Conservation (phyloP, 2,888 invertebrate genomes). For the Lasioglossum calceatum region DNA sequence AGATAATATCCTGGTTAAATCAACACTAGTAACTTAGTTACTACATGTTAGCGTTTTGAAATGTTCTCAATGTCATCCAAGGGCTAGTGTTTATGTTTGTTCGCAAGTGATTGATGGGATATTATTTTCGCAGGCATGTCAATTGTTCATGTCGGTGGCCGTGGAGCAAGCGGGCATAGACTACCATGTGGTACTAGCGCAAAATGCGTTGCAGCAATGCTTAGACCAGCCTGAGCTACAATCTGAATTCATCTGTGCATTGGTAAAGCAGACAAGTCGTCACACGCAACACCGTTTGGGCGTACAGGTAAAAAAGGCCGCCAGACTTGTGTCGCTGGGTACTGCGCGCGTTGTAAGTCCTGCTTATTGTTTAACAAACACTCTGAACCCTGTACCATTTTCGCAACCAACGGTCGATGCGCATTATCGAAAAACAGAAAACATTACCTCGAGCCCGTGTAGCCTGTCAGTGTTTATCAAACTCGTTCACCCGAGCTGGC, state of each 20-base stretch:
- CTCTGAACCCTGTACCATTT: slow-evolving; percentile 79
- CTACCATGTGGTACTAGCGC: slow-evolving; percentile 98
- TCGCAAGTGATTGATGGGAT: neutral
- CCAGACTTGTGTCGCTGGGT: slow-evolving; percentile 85
- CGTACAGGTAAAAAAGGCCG: slow-evolving; percentile 92
- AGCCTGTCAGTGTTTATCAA: neutral
- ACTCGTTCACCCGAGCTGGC: neutral
- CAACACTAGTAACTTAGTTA: too few species aligned
- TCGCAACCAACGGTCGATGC: slow-evolving; percentile 43
- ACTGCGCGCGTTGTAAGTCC: slow-evolving; percentile 85
- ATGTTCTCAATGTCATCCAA: neutral
- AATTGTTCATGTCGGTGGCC: slow-evolving; percentile 97
- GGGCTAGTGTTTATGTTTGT: neutral
- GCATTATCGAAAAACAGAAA: slow-evolving; percentile 5
- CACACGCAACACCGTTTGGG: slow-evolving; percentile 91
- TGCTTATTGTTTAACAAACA: slow-evolving; percentile 84
- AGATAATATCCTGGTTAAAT: neutral
- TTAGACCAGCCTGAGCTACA: slow-evolving; percentile 95
- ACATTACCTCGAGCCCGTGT: neutral
- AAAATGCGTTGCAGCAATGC: slow-evolving; percentile 97
- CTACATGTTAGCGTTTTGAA: too few species aligned
- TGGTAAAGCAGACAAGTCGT: slow-evolving; percentile 96
- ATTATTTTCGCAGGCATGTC: slow-evolving; percentile 90
- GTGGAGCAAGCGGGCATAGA: slow-evolving; percentile 98
- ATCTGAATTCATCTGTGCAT: slow-evolving; percentile 95